Evolutionary conservation across 2,797 vertebrate genomes (phyloP), one percentile per base, ranked within the genome.

Genomic region (Furcifer pardalis): DNA sequence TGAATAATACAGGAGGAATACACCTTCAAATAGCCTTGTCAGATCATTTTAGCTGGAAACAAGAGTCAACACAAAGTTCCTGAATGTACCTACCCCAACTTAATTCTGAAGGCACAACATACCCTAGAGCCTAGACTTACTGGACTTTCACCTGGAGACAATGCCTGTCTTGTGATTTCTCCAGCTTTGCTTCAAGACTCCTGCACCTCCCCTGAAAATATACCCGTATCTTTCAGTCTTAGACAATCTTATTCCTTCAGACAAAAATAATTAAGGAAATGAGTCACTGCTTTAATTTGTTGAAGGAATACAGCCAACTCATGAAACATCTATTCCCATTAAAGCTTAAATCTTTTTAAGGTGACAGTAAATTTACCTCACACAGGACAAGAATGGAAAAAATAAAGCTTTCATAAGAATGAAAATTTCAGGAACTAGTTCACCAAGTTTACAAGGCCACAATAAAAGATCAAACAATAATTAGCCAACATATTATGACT

Each of bases 401-500:
- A 80, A 40, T 21, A 74, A 85, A 65, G 84, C 60, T 85, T 80
- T 80, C 46, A 74, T 46, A 79, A 75, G 71, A 44, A n/a, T 74
- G 15, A 90, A 84, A 69, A 23, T 56, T 86, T 79, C 77, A 79
- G 77, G 72, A 84, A 40, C 71, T 83, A 69, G 49, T 86, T 89
- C 79, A 60, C 7, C 66, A 86, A 85, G 83, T 91, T 92, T 89
- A 86, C 86, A 88, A 91, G 84, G 56, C 81, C 89, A 85, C 87
- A 90, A 91, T 83, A 93, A 91, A 86, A 86, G 42, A 71, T 62
- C 42, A 71, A 81, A 71, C 25, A 1, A 86, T 89, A 89, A 92
- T 92, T 94, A 91, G 90, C 91, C 91, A 93, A 80, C 90, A 90
- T 88, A 79, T 85, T 92, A 91, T 88, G 88, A 93, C 92, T 93